Conservation (phyloP, 2,888 invertebrate species). For the Apotomis turbidana region DNA sequence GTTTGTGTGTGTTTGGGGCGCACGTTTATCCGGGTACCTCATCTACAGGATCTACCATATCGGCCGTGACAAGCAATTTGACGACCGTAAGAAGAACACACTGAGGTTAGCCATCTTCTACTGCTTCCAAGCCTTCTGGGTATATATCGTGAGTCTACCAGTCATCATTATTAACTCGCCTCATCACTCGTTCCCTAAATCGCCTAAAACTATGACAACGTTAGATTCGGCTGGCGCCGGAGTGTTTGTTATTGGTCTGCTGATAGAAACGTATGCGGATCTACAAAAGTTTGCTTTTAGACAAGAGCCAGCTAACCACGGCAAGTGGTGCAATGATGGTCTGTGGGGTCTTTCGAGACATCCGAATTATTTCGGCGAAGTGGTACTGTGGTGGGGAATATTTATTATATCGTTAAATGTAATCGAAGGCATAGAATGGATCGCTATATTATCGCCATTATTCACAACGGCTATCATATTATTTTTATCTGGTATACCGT, state of each 20-base stretch:
- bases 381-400: slow-evolving; percentile 96
- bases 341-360: slow-evolving; percentile 95
- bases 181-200: slow-evolving; percentile 88
- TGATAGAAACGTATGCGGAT: slow-evolving; percentile 96
- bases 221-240: slow-evolving; percentile 94
- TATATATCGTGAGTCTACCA: slow-evolving; percentile 94
- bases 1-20: slow-evolving; percentile 94
- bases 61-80: slow-evolving; percentile 95
- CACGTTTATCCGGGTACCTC: slow-evolving; percentile 92
- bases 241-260: slow-evolving; percentile 92
- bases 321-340: slow-evolving; percentile 96
- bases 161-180: slow-evolving; percentile 96
- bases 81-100: slow-evolving; percentile 93
- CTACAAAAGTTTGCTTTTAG: slow-evolving; percentile 96
- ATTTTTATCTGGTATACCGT: slow-evolving; percentile 95
- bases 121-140: slow-evolving; percentile 96
- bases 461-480: slow-evolving; percentile 94
- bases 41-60: slow-evolving; percentile 96
- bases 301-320: slow-evolving; percentile 94
- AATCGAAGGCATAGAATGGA: slow-evolving; percentile 93
- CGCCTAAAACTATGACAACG: slow-evolving; percentile 93
- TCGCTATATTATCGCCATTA: slow-evolving; percentile 93
- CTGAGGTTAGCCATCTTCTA: slow-evolving; percentile 96
- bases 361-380: slow-evolving; percentile 98
- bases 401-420: slow-evolving; percentile 95